Conservation (phyloP, 2,888 invertebrate genomes). For the Phorcus lineatus region DNA sequence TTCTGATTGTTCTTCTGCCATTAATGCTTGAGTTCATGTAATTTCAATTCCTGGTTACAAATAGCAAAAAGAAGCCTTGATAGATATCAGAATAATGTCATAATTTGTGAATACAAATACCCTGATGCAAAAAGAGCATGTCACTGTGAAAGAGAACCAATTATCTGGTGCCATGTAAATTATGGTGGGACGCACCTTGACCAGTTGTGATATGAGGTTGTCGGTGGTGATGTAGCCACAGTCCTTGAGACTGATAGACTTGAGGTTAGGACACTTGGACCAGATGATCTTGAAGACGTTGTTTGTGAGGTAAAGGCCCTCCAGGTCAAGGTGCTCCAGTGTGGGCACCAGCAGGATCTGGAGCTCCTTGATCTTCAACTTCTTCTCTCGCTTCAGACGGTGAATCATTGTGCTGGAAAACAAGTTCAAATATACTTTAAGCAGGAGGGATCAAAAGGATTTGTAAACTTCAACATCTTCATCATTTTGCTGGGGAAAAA, state of each 20-base stretch:
- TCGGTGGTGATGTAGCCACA: slow-evolving; percentile 71
- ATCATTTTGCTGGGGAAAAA: too few relatives aligned
- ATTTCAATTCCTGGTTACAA: too few relatives aligned
- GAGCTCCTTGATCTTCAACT: slow-evolving; percentile 56
- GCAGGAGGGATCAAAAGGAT: too few relatives aligned
- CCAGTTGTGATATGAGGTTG: slow-evolving; percentile 47
- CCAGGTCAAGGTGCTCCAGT: slow-evolving; percentile 66
- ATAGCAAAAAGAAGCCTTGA: too few relatives aligned
- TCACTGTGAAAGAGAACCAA: too few relatives aligned
- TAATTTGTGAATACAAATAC: too few relatives aligned
- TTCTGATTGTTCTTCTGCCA: too few relatives aligned
- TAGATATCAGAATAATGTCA: too few relatives aligned
- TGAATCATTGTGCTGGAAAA: slow-evolving; percentile 67
- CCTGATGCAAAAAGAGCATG: too few relatives aligned
- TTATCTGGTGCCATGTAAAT: too few relatives aligned
- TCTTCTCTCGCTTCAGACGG: slow-evolving; percentile 59
- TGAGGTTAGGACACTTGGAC: slow-evolving; percentile 60
- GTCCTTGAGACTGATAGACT: slow-evolving; percentile 62
- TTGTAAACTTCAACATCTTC: too few relatives aligned
- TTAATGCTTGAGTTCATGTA: too few relatives aligned
- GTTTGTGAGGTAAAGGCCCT: slow-evolving; percentile 63
- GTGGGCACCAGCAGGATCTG: slow-evolving; percentile 58
- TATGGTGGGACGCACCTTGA: slow-evolving; percentile 53
- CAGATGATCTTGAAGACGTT: slow-evolving; percentile 56
- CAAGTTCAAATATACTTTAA: not conserved